Evolutionary conservation across 2,797 vertebrate genomes (phyloP).

Genomic region (Amblyopsis hoosieri): DNA sequence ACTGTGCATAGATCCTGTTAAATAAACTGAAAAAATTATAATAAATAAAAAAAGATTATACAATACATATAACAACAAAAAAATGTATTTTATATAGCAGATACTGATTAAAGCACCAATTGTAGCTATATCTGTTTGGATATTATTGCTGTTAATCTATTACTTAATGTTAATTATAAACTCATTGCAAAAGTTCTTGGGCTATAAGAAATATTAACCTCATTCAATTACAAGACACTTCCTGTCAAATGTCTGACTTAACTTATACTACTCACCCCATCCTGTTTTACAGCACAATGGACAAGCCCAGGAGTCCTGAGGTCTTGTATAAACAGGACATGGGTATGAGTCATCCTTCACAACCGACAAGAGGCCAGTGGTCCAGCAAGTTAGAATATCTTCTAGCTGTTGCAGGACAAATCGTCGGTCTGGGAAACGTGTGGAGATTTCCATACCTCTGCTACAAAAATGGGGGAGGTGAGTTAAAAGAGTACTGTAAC

Average conservation of each 20-base stretch:
- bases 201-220: too few relatives aligned
- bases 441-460: conserved; percentile 85
- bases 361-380: conserved; percentile 74
- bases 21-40: too few relatives aligned
- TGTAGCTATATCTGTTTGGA: too few relatives aligned
- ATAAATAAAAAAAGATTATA: too few relatives aligned
- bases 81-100: too few relatives aligned
- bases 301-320: conserved; percentile 45
- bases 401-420: conserved; percentile 81
- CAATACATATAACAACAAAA: too few relatives aligned
- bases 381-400: conserved; percentile 80
- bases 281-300: conserved; percentile 55
- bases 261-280: neutral
- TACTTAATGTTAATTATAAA: too few relatives aligned
- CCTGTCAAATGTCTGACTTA: neutral
- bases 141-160: too few relatives aligned
- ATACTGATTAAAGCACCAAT: too few relatives aligned
- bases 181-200: too few relatives aligned
- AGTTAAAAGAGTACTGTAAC: conserved; percentile 28
- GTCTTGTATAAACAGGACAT: conserved; percentile 51
- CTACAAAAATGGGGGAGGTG: conserved; percentile 85
- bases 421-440: conserved; percentile 82
- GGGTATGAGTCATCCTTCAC: conserved; percentile 5
- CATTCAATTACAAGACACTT: neutral
- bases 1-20: too few relatives aligned